A percentile compares a stretch with the other conserved stretches of the same genome.
Evolutionary conservation across 2,113 vertebrate genomes (phyloP).

Genomic region (Acrocephalus kingi): DNA sequence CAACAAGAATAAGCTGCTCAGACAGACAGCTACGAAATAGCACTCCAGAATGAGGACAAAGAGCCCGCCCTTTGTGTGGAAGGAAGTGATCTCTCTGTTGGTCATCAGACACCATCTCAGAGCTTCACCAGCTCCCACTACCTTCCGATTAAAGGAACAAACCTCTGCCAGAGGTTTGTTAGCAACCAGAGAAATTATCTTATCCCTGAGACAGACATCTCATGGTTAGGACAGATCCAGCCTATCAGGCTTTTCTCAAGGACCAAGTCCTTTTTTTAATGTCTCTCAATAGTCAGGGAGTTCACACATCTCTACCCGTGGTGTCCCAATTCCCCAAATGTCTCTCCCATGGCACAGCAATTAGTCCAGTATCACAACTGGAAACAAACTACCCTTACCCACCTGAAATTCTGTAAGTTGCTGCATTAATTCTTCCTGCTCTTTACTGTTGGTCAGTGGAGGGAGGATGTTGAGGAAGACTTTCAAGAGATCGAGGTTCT

Average conservation of each 20-base stretch:
- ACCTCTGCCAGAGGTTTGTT: not conserved
- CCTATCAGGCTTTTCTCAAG: not conserved
- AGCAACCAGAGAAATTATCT: not conserved
- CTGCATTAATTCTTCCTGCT: conserved; percentile 97
- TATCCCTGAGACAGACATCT: not conserved
- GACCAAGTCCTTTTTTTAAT: not conserved
- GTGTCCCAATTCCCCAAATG: not conserved
- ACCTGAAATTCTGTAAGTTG: conserved; percentile 98
- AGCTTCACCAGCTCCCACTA: not conserved
- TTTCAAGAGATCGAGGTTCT: conserved; percentile 93
- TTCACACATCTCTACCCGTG: not conserved
- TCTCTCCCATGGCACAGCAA: not conserved
- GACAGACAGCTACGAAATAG: not conserved
- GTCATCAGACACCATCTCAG: not conserved
- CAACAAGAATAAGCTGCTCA: conserved; percentile 52
- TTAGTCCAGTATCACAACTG: not conserved
- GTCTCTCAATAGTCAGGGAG: not conserved
- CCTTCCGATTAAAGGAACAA: not conserved
- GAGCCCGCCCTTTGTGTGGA: not conserved
- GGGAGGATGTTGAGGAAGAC: conserved; percentile 97
- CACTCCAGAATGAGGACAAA: not conserved
- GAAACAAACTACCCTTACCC: not conserved
- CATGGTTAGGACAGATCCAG: not conserved
- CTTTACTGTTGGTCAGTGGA: conserved; percentile 96
- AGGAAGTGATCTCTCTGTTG: not conserved